Base-by-base conservation (phyloP, 1,140 invertebrate species). In the Nasonia vitripennis region DNA sequence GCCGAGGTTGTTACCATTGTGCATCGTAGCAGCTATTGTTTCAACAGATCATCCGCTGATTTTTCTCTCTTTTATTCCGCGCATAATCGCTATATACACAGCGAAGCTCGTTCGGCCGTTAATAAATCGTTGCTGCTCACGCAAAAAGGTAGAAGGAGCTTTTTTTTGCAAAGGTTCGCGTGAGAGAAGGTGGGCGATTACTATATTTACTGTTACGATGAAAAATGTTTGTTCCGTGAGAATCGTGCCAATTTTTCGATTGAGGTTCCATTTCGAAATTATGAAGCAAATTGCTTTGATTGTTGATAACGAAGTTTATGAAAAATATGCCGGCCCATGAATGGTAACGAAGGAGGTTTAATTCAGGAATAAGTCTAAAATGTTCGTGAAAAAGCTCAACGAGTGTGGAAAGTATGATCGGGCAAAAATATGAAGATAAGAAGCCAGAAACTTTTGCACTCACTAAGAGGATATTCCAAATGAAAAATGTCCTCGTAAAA, bases 401-500 rank as follows among this genome's bases (percentile, higher is more conserved):
- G 34, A 74, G 37, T 31, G 34, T 74, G 55, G 37, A 74, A 37
- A 74, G 34, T 45, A 74, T 74, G 1, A 74, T 12, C 17, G 34
- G 73, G n/a, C 73, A 37, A 74, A 74, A 74, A 74, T 74, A 37
- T 74, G 34, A 74, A 20, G 73, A 74, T 74, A 74, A 74, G 73
- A 74, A 31, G 27, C 37, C 17, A 34, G 73, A 34, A 71, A 71
- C 10, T 71, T 31, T 34, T 71, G 70, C 70, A 71, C 27, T 71
- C 70, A 31, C 34, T 37, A 74, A 74, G 37, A 74, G 34, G 73
- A 74, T 37, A 74, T 74, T 74, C n/a, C 73, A 41, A 74, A 74
- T 37, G 73, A 74, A 37, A 74, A 74, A 74, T 74, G 73, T 74
- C 37, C 73, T 74, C 73, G 34, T 74, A 74, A 74, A 74, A 31